A percentile compares a stretch with the other conserved stretches of the same genome.
These are phyloP conservation scores for Entomobrya proxima DNA, from an alignment of 2,888 invertebrate genomes.

Conservation along the genomic window DNA sequence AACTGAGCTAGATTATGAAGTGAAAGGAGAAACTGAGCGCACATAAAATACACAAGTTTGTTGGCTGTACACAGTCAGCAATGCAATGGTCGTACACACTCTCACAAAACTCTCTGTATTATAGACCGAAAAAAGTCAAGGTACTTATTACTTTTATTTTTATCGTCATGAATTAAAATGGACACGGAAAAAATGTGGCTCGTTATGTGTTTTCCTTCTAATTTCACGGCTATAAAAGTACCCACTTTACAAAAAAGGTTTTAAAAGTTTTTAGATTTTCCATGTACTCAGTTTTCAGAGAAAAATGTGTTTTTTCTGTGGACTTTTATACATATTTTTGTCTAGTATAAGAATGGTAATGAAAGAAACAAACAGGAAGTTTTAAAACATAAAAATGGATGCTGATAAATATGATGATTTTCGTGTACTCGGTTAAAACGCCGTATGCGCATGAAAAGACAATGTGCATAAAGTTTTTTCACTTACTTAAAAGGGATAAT, in stretches of 20 bases:
- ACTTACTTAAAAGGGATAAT: constrained; percentile 2
- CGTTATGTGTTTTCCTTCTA: constrained; percentile 48
- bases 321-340: constrained; percentile 8
- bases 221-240: constrained; percentile 53
- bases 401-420: constrained; percentile 15
- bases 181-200: constrained; percentile 51
- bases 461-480: background rate
- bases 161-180: constrained; percentile 53
- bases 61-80: background rate
- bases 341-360: background rate
- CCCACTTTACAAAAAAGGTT: background rate
- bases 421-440: too few species aligned
- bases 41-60: background rate
- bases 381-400: constrained; percentile 42
- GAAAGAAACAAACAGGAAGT: constrained; percentile 42
- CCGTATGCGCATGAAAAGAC: background rate
- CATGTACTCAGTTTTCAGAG: background rate
- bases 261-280: background rate
- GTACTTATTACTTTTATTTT: constrained; percentile 2
- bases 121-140: constrained; percentile 37
- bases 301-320: background rate
- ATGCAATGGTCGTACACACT: background rate
- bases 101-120: background rate
- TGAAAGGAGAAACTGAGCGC: constrained; percentile 7
- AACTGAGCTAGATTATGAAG: too few species aligned